Evolutionary conservation across 2,113 vertebrate genomes (phyloP).

Genomic region (Zosterops japonicus): DNA sequence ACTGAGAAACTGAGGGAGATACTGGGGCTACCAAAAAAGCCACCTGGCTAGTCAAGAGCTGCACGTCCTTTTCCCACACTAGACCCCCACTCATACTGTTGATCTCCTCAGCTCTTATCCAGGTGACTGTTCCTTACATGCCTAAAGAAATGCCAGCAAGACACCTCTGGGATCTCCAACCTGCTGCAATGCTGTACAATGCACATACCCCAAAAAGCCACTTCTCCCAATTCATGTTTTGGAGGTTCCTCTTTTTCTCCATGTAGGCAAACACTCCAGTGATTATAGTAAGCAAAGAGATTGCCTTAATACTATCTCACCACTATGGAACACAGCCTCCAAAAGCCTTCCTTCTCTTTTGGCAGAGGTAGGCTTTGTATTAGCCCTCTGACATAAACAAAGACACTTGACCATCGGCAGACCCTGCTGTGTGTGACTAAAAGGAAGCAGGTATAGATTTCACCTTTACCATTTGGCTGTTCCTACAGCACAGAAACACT

Average conservation of each 20-base stretch:
- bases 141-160: neutral
- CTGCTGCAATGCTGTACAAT: neutral
- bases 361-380: neutral
- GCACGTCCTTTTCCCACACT: neutral
- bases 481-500: neutral
- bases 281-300: neutral
- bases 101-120: neutral
- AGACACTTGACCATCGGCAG: neutral
- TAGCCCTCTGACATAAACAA: rapidly evolving
- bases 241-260: neutral
- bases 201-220: neutral
- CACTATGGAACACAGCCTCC: neutral
- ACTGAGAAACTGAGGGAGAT: neutral
- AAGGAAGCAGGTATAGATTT: neutral
- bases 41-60: neutral
- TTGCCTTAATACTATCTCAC: neutral
- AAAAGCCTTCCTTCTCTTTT: neutral
- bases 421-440: neutral
- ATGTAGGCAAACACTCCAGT: neutral
- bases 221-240: neutral
- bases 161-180: neutral
- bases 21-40: neutral
- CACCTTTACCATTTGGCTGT: neutral
- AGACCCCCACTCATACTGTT: no score
- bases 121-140: neutral